A percentile compares a stretch with the other conserved stretches of the same genome.
Conservation (phyloP, 2,113 vertebrate species). For the Lophotis ruficrista region DNA sequence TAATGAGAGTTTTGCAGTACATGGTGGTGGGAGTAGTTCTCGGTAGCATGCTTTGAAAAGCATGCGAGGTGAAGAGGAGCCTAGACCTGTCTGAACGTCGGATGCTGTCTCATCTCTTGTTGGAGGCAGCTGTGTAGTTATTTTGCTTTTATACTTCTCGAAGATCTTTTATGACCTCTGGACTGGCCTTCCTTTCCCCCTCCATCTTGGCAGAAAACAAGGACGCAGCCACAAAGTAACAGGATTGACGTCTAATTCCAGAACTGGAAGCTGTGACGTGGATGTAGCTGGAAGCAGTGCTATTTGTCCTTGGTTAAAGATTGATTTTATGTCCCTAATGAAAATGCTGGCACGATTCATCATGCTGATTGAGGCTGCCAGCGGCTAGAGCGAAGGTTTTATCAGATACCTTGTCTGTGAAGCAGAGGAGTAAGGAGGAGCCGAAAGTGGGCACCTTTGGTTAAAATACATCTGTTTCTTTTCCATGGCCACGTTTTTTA, state of each 20-base stretch:
- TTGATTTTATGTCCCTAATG: not conserved
- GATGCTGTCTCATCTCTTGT: not conserved
- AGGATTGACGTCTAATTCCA: not conserved
- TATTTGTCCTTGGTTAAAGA: slow-evolving; percentile 28
- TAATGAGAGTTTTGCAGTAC: not conserved
- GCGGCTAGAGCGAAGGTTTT: not conserved
- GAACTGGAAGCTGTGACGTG: not conserved
- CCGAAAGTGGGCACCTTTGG: not conserved
- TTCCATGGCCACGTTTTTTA: not conserved
- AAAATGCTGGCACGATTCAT: not conserved
- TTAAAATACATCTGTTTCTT: slow-evolving; percentile 31
- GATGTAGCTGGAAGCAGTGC: not conserved
- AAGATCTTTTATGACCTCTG: not conserved
- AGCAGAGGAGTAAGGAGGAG: not conserved
- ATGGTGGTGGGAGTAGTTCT: not conserved
- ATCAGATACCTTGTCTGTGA: not conserved
- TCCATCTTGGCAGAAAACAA: not conserved
- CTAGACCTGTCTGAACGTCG: not conserved
- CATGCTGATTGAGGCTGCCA: not conserved
- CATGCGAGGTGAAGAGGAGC: not conserved
- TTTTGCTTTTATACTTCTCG: not conserved
- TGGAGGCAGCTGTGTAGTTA: not conserved
- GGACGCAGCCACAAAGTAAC: not conserved
- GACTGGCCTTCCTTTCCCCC: not conserved
- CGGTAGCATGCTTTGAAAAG: not conserved